Conservation (phyloP, 1,140 invertebrate species). For the Asbolus verrucosus region DNA sequence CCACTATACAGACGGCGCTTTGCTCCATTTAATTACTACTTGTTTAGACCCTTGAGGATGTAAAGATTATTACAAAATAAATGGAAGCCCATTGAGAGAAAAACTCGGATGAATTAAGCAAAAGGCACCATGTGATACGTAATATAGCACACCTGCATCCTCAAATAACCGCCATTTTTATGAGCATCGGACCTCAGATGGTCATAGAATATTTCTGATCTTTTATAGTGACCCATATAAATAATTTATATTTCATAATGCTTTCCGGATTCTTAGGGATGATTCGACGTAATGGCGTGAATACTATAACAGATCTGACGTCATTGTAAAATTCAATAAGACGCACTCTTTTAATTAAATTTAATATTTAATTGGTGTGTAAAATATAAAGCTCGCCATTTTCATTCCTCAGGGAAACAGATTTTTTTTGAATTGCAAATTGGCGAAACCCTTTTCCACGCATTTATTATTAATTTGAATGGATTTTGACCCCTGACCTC, state of each 20-base stretch:
- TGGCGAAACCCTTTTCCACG: neutral
- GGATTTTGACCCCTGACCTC: neutral
- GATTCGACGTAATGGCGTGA: too few relatives aligned
- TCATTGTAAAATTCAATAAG: neutral
- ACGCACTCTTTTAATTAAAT: too few relatives aligned
- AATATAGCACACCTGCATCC: too few relatives aligned
- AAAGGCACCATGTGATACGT: too few relatives aligned
- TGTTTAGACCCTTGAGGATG: too few relatives aligned
- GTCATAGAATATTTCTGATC: slow-evolving; percentile 4
- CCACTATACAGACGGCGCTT: too few relatives aligned
- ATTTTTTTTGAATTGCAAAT: slow-evolving; percentile 5
- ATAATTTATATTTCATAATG: slow-evolving; percentile 9
- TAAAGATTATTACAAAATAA: too few relatives aligned
- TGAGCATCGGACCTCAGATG: neutral
- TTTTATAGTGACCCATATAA: neutral
- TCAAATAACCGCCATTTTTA: neutral
- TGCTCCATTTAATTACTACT: too few relatives aligned
- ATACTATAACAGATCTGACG: too few relatives aligned
- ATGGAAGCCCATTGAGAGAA: too few relatives aligned
- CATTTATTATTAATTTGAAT: neutral
- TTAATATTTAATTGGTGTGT: neutral
- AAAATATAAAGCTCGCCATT: neutral
- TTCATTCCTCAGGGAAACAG: neutral
- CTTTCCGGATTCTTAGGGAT: neutral
- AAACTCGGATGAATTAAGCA: too few relatives aligned